Evolutionary conservation across 1,140 invertebrate species (phyloP), one percentile per base, ranked within the genome.

Genomic region (Leptonema lineaticorne): DNA sequence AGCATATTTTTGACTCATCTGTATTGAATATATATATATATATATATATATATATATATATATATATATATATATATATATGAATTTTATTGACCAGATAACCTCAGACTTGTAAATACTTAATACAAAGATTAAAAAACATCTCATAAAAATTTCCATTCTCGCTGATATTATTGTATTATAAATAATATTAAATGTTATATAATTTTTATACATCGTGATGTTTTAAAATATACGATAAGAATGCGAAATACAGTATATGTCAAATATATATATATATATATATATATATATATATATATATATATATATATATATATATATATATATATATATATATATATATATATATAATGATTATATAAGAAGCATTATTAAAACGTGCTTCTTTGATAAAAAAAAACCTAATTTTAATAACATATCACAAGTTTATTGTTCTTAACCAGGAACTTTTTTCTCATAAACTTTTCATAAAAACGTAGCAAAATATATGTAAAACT

Each of bases 41-140:
- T n/a, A n/a, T n/a, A n/a, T n/a, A n/a, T n/a, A n/a, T n/a, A n/a
- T n/a, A n/a, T n/a, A n/a, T n/a, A n/a, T n/a, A n/a, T n/a, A n/a
- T n/a, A n/a, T n/a, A n/a, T n/a, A n/a, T n/a, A n/a, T n/a, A n/a
- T n/a, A n/a, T n/a, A n/a, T n/a, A n/a, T n/a, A n/a, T n/a, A n/a
- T n/a, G n/a, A n/a, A n/a, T 16, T 8, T 28, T 30, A 57, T 29
- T 59, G 57, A 37, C 28, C 57, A 59, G 57, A 59, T n/a, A 59
- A 59, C 18, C 20, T 37, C 30, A 33, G 57, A 59, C 28, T 64
- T 64, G 37, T 41, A 27, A 20, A 50, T 26, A 45, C 20, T 46
- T 64, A 64, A 46, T 41, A 14, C 2, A 41, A 41, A 41, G 16
- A n/a, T n/a, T n/a, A n/a, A n/a, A n/a, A n/a, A n/a, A n/a, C n/a